Evolutionary conservation across 2,797 vertebrate species (phyloP).

Genomic region (Malacoctenus gilli): DNA sequence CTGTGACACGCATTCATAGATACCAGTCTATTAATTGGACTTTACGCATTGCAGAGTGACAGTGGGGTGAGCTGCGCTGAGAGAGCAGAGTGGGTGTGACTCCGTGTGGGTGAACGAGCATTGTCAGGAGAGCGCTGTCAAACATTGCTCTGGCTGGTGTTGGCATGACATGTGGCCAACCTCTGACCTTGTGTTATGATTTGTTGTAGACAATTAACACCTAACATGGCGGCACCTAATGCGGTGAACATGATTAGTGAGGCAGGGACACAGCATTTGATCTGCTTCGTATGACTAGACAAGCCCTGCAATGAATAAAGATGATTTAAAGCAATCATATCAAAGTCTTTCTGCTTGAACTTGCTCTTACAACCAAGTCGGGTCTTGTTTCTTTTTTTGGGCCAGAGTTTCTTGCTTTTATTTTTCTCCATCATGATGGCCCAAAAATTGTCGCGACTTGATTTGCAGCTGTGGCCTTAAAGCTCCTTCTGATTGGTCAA

Average conservation of each 20-base stretch:
- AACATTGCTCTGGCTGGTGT: constrained; percentile 47
- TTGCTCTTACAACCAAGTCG: too few relatives aligned
- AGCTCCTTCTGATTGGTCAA: too few relatives aligned
- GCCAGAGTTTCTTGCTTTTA: too few relatives aligned
- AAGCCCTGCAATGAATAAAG: too few relatives aligned
- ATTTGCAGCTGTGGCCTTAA: too few relatives aligned
- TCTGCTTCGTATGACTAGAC: too few relatives aligned
- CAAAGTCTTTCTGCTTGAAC: too few relatives aligned
- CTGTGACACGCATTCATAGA: constrained; percentile 67
- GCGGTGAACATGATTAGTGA: constrained; percentile 15
- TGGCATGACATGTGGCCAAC: constrained; percentile 25
- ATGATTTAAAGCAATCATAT: too few relatives aligned
- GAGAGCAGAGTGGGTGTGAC: constrained; percentile 41
- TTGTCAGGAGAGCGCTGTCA: constrained; percentile 49
- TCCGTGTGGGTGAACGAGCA: constrained; percentile 44
- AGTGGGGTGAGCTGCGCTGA: constrained; percentile 49
- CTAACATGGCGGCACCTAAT: constrained; percentile 20
- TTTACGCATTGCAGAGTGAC: constrained; percentile 62
- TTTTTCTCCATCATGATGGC: too few relatives aligned
- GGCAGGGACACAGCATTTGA: neutral
- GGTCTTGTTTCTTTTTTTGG: too few relatives aligned
- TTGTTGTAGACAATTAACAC: constrained; percentile 49
- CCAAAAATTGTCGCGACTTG: too few relatives aligned
- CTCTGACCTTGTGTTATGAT: constrained; percentile 63
- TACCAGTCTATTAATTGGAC: constrained; percentile 73